Base-by-base conservation (phyloP, 2,113 vertebrate species). In the Saccopteryx bilineata region DNA sequence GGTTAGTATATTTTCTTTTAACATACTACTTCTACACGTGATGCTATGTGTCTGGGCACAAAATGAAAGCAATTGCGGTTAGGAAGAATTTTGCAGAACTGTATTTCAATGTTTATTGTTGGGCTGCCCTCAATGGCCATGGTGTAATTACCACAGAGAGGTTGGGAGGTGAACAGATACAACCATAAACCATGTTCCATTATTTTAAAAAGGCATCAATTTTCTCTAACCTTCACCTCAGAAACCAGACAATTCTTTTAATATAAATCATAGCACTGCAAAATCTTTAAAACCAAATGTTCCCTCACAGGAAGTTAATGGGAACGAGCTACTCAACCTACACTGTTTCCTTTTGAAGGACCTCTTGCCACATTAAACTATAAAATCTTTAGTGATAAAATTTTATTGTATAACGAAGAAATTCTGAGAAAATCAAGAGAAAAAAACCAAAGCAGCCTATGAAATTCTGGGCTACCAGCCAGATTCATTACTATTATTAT, bases 161-260 rank as follows among this genome's bases (percentile, higher is more conserved):
- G 83, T 0, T 83, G 88, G 82, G 58, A 96, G 68, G 21, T 83
- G 56, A 95, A 66, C 86, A 85, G 74, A 75, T 76, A 79, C 8
- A 74, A 96, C 9, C 75, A 74, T 71, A 97, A 97, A 96, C 0
- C 96, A 95, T 33, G 46, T 88, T 87, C 95, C 63, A 87, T 90
- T 89, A 96, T 26, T 78, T 78, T n/a, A 11, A 46, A 78, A 78
- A 97, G 80, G 60, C 26, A 94, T 50, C 61, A 92, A 90, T 92
- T 92, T 69, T 65, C 9, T 31, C 75, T 28, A 90, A 65, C 50
- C 71, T 39, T 96, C 68, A 84, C 82, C 80, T 69, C 5, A 96
- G 96, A 97, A 97, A 97, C 81, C 76, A 60, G 74, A 96, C 39
- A 23, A 87, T 48, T 95, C 75, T 95, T 95, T 68, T 78, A 92